Evolutionary conservation across 2,797 vertebrate genomes (phyloP), one percentile per base, ranked within the genome.

Genomic region (Sebastes hubbsi): DNA sequence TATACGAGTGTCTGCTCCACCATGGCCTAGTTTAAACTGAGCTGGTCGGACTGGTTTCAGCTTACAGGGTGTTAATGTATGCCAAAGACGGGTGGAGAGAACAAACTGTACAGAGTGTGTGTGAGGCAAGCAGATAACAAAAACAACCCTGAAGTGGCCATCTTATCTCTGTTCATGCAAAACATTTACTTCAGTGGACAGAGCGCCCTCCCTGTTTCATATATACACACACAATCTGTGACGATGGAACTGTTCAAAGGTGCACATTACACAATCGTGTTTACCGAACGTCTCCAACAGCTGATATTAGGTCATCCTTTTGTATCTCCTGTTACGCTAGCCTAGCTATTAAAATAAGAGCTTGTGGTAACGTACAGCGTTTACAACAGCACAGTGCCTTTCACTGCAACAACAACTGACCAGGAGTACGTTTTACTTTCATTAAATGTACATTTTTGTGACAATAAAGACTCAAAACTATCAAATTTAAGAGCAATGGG

Each of bases 101-200:
- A 42, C 65, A 61, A 2, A 12, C 60, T 56, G 72, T 61, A 30
- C 55, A 11, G 68, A 67, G 11, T 59, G 63, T 1, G 65, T 32
- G 60, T 87, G 84, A 1, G 24, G 62, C 42, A 18, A 46, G 42
- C 0, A 86, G 92, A 93, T 91, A 92, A 89, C 25, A 13, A 63
- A 63, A 81, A 81, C 63, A 83, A 77, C 25, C 24, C 9, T 16
- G 2, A 3, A 32, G 73, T 6, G 4, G 32, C 49, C 62, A 20
- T 36, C 72, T 91, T 87, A 93, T 91, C 91, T 22, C 34, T 6
- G 34, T n/a, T n/a, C 32, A 3, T 14, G 84, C 61, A 20, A 77
- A 87, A 85, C 80, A 76, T 56, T 68, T 5, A 72, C 76, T 34
- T 3, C 3, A 6, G 5, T 2, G 30, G 46, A 65, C 46, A 71